These are phyloP conservation scores for Syngnathus acus DNA, from an alignment of 2,797 vertebrate genomes.

Conservation along the genomic window DNA sequence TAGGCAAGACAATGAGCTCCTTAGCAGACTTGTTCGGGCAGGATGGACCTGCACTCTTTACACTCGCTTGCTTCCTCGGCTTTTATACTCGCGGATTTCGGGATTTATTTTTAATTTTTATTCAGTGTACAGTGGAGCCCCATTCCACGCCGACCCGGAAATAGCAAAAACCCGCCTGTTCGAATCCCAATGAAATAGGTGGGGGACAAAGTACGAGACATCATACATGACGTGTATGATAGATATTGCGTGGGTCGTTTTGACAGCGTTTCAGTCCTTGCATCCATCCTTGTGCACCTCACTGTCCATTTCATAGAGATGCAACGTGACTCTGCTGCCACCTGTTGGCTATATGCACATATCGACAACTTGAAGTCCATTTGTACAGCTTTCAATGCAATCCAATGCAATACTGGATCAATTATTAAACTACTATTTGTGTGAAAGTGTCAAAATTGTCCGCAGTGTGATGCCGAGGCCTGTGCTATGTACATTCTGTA, in stretches of 20 bases:
- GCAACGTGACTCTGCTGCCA: not conserved
- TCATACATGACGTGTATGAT: no score
- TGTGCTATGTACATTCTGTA: not conserved
- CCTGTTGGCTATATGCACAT: not conserved
- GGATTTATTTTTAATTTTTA: not conserved
- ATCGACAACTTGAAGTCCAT: not conserved
- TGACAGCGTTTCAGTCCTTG: not conserved
- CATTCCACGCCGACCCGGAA: no score
- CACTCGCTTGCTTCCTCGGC: conserved; percentile 3
- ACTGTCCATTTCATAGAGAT: not conserved
- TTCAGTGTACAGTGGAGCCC: no score
- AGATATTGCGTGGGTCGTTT: not conserved
- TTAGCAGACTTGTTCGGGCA: conserved; percentile 52
- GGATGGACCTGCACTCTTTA: conserved; percentile 20
- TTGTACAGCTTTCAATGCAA: not conserved
- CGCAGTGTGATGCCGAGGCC: not conserved
- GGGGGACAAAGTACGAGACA: not conserved
- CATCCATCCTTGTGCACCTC: not conserved
- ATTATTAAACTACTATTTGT: not conserved
- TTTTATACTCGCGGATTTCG: conserved; percentile 10
- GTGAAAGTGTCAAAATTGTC: not conserved
- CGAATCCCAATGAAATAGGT: no score
- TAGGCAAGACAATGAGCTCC: conserved; percentile 32
- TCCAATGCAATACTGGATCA: not conserved
- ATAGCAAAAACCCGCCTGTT: no score